A percentile compares a stretch with the other conserved stretches of the same genome.
phyloP scores from a whole-genome alignment of 2,888 invertebrate genomes.

The Lordiphosa andalusiaca region DNA sequence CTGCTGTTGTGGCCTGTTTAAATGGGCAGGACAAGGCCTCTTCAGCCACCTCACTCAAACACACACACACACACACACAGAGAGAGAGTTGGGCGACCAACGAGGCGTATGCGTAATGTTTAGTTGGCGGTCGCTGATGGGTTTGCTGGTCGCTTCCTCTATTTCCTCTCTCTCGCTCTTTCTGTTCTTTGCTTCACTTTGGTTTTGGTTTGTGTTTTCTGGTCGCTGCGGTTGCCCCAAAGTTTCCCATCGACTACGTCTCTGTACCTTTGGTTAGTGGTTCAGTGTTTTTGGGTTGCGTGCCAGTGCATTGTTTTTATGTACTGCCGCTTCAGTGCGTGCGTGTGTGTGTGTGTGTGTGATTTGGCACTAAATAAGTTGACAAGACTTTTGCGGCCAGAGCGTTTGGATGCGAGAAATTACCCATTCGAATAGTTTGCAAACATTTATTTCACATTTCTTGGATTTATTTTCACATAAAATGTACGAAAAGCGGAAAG shows the following conservation, averaged over 20 bases:
- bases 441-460: no score
- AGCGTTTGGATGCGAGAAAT: slow-evolving; percentile 1
- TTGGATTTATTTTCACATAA: no score
- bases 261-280: background rate
- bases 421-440: no score
- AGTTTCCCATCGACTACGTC: slow-evolving; percentile 42
- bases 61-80: background rate
- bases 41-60: no score
- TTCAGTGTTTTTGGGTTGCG: slow-evolving; percentile 26
- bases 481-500: no score
- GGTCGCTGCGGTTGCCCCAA: slow-evolving; percentile 64
- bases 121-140: slow-evolving; percentile 28
- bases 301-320: slow-evolving; percentile 41
- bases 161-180: background rate
- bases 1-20: slow-evolving; percentile 21
- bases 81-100: background rate
- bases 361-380: slow-evolving; percentile 34
- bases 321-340: slow-evolving; percentile 4
- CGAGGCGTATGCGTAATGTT: slow-evolving; percentile 37
- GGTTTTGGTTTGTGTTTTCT: slow-evolving; percentile 32
- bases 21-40: slow-evolving; percentile 30
- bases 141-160: slow-evolving; percentile 11
- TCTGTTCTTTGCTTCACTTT: slow-evolving; percentile 21
- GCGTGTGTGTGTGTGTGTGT: slow-evolving; percentile 11
- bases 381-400: slow-evolving; percentile 35